Conservation (phyloP, 2,888 invertebrate species). For the Parnassius smintheus region DNA sequence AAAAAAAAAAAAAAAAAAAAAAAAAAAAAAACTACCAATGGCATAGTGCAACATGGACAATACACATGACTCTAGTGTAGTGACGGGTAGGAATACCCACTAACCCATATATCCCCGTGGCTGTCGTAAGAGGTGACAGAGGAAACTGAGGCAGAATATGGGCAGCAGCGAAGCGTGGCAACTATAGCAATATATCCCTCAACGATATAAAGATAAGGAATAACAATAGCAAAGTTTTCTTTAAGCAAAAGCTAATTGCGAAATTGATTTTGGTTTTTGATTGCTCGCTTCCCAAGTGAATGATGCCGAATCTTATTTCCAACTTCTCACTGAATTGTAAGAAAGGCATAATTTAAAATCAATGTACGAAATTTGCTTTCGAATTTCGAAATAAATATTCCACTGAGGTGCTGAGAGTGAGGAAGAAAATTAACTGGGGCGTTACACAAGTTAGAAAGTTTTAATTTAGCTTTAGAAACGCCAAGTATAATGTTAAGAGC, state of each 20-base stretch:
- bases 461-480: slow-evolving; percentile 21
- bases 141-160: no score
- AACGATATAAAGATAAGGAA: background rate
- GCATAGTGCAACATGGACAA: no score
- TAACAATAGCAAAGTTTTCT: background rate
- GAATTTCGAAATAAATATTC: slow-evolving; percentile 20
- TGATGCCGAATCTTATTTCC: slow-evolving; percentile 5
- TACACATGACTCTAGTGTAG: no score
- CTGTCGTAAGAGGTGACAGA: no score
- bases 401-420: slow-evolving; percentile 9
- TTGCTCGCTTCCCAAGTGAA: slow-evolving; percentile 1
- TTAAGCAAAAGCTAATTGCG: background rate
- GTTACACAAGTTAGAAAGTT: slow-evolving; percentile 18
- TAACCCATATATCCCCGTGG: no score
- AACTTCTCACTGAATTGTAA: slow-evolving; percentile 2
- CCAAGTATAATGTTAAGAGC: slow-evolving; percentile 8
- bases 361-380: slow-evolving; percentile 10
- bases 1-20: no score
- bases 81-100: no score
- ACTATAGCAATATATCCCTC: no score
- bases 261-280: background rate
- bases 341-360: slow-evolving; percentile 19
- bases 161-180: no score
- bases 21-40: no score
- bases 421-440: slow-evolving; percentile 19